Evolutionary conservation across 2,113 vertebrate genomes (phyloP).

Genomic region (Aegotheles bennettii): DNA sequence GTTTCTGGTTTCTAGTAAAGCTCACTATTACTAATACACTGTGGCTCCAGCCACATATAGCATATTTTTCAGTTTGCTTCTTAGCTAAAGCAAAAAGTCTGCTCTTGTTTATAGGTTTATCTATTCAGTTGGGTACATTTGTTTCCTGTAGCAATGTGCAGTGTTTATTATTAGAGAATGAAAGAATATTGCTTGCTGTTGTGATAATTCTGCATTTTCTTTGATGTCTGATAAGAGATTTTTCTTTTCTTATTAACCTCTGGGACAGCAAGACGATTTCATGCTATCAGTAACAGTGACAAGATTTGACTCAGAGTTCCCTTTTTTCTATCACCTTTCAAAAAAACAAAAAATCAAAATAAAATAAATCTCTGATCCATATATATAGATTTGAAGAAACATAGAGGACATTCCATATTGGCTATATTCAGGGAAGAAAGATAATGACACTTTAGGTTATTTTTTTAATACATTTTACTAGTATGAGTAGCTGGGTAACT

Average conservation of each 20-base stretch:
- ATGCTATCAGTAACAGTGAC: conserved; percentile 15
- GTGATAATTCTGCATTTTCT: conserved; percentile 52
- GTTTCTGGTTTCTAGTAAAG: background rate
- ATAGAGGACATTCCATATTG: background rate
- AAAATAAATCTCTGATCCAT: conserved; percentile 20
- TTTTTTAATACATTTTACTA: background rate
- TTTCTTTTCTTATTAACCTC: conserved; percentile 51
- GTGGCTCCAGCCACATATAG: background rate
- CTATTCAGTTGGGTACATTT: conserved; percentile 23
- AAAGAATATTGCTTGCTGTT: conserved; percentile 45
- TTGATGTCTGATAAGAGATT: conserved; percentile 32
- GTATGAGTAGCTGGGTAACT: background rate
- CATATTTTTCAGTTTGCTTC: conserved; percentile 15
- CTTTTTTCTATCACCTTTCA: background rate
- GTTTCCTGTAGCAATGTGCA: conserved; percentile 42
- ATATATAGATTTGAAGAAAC: conserved; percentile 12
- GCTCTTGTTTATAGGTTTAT: conserved; percentile 32
- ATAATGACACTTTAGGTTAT: background rate
- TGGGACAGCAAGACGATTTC: conserved; percentile 13
- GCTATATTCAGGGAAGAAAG: background rate
- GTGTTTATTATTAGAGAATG: conserved; percentile 35
- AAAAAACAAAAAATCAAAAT: background rate
- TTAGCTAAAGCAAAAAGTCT: background rate
- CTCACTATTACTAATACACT: background rate
- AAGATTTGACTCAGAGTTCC: background rate